A percentile compares a stretch with the other conserved stretches of the same genome.
These are phyloP conservation scores for Hirundichthys speculiger DNA, from an alignment of 2,113 vertebrate genomes.

Conservation along the genomic window DNA sequence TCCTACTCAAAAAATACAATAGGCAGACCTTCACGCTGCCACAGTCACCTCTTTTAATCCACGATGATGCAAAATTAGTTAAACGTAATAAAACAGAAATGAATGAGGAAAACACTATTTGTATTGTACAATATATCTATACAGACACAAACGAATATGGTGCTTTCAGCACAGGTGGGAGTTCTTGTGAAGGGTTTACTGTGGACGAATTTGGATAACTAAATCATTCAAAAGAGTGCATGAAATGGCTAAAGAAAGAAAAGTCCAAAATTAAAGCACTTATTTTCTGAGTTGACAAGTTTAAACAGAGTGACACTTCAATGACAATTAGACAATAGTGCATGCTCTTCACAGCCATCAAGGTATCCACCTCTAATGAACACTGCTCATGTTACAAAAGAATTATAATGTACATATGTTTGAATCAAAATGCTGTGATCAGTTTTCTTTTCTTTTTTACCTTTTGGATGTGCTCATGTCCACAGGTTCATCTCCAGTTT, in stretches of 20 bases:
- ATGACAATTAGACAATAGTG: too few species aligned
- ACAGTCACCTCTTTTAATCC: too few species aligned
- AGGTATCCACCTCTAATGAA: too few species aligned
- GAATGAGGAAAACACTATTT: not conserved
- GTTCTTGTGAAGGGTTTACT: constrained; percentile 23
- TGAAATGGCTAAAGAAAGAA: not conserved
- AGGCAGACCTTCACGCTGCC: not conserved
- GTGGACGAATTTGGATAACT: constrained; percentile 25
- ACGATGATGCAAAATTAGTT: too few species aligned
- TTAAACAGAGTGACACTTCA: too few species aligned
- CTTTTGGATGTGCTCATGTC: constrained; percentile 97
- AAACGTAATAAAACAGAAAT: not conserved
- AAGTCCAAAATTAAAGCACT: too few species aligned
- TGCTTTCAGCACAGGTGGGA: too few species aligned
- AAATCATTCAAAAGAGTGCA: constrained; percentile 8
- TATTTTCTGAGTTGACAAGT: too few species aligned
- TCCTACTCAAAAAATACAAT: constrained; percentile 16
- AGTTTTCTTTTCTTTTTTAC: constrained; percentile 77
- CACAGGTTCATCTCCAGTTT: constrained; percentile 89
- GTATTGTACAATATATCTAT: constrained; percentile 1
- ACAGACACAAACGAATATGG: too few species aligned
- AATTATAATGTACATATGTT: not conserved
- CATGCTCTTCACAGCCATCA: too few species aligned
- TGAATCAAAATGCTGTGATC: not conserved
- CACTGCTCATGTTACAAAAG: too few species aligned